Evolutionary conservation across 2,113 vertebrate genomes (phyloP), one percentile per base, ranked within the genome.

Genomic region (Eretmochelys imbricata): DNA sequence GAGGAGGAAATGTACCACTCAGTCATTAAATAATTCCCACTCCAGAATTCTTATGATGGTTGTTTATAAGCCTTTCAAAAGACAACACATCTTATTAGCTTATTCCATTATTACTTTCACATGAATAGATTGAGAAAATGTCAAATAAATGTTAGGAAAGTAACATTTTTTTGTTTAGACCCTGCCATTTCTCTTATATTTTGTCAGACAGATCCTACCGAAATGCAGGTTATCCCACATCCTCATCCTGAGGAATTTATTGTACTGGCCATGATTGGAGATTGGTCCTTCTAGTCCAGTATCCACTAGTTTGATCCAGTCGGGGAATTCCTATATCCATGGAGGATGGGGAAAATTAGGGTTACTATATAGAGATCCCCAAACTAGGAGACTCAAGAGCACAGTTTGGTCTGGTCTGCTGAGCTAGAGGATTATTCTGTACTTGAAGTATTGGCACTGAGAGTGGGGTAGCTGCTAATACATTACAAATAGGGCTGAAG

Each of bases 1-100:
- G 42, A 48, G 75, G 8, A 48, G 25, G 75, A 78, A 78, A 78
- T 78, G 38, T 78, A 29, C 48, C 38, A 4, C 31, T 5, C 16
- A 8, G 17, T 75, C 14, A 9, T 62, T 54, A 31, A 22, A 51
- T n/a, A 25, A 35, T 87, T 55, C 35, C 2, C 1, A 6, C 31
- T 89, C 25, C 54, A 20, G 46, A 81, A n/a, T 24, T 16, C 48
- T 65, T 62, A 80, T 49, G 29, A 31, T 89, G 57, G n/a, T 3
- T 19, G 6, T 87, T 84, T 22, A 54, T 62, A n/a, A 81, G 48
- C n/a, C 14, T 81, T 90, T 84, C 62, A 65, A 54, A 89, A 76
- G 38, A 29, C 7, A 78, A 22, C 17, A 2, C 6, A 17, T 75
- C 48, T 54, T 20, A 12, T 27, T 76, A 55, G 42, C 20, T 31